Percentiles rank a stretch among this genome's conserved stretches.
phyloP scores from a whole-genome alignment of 1,140 invertebrate species.

The Pentalonia nigronervosa region DNA sequence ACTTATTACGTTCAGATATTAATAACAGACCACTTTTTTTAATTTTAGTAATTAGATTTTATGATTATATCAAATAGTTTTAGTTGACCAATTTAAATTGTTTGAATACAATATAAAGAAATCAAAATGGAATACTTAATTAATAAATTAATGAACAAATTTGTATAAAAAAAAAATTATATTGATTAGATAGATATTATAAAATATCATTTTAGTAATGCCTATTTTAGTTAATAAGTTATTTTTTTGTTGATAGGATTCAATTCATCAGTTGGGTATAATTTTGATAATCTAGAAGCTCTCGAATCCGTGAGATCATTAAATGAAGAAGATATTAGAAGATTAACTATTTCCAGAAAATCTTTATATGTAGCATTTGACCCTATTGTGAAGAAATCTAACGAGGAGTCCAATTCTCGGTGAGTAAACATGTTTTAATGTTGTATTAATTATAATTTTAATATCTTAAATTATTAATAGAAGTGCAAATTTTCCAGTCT shows the following conservation, averaged over 20 bases:
- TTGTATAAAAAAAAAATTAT: not conserved
- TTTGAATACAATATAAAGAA: not conserved
- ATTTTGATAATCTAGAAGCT: slow-evolving; percentile 53
- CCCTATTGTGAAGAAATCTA: slow-evolving; percentile 48
- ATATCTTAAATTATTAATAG: not conserved
- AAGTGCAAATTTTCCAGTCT: not conserved
- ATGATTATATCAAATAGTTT: not conserved
- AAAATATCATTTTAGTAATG: not conserved
- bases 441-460: not conserved
- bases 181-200: not conserved
- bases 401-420: slow-evolving; percentile 40
- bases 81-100: not conserved
- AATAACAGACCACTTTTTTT: not conserved
- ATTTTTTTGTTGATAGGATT: slow-evolving; percentile 15
- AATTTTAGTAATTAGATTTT: not conserved
- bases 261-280: slow-evolving; percentile 9
- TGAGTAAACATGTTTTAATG: not conserved
- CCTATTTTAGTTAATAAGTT: not conserved
- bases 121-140: not conserved
- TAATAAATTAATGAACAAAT: not conserved
- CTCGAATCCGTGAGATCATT: slow-evolving; percentile 42
- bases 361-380: slow-evolving; percentile 50
- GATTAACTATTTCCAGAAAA: slow-evolving; percentile 52
- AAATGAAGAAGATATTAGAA: slow-evolving; percentile 48
- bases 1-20: not conserved